A percentile compares a stretch with the other conserved stretches of the same genome.
phyloP scores from a whole-genome alignment of 2,888 invertebrate genomes.

The Pammene aurita region DNA sequence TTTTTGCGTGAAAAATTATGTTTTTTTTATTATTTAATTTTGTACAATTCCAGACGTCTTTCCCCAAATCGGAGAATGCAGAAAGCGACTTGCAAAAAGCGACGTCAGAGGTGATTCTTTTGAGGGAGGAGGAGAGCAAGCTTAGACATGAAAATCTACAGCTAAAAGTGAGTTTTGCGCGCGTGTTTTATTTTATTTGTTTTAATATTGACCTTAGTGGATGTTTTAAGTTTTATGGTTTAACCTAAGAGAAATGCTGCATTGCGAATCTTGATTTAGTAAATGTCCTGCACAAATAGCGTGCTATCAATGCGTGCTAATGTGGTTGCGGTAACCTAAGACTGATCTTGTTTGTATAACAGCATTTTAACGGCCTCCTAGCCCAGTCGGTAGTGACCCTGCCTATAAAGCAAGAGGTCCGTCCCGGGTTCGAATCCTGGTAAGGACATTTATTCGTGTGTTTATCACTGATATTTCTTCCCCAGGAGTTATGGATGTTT shows the following conservation, averaged over 20 bases:
- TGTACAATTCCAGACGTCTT: constrained; percentile 66
- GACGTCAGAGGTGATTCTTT: constrained; percentile 88
- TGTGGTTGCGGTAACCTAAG: neutral
- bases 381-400: too few species aligned
- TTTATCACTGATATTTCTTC: too few species aligned
- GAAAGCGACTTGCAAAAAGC: constrained; percentile 85
- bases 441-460: too few species aligned
- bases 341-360: too few species aligned
- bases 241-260: constrained; percentile 5
- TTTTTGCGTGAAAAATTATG: constrained; percentile 14
- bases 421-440: too few species aligned
- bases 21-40: constrained; percentile 46
- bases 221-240: neutral
- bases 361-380: too few species aligned
- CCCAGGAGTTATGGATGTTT: too few species aligned
- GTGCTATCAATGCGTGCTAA: neutral
- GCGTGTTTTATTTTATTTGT: constrained; percentile 6
- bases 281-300: neutral
- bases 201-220: constrained; percentile 8
- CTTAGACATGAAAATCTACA: constrained; percentile 93
- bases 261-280: constrained; percentile 3
- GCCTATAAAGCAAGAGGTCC: too few species aligned
- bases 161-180: constrained; percentile 86
- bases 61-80: constrained; percentile 70
- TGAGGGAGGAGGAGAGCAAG: constrained; percentile 90